Percentiles rank a stretch among this genome's conserved stretches.
Conservation (phyloP, 35 echinoderm and acorn worm species). For the Nesometra sesokonis region DNA sequence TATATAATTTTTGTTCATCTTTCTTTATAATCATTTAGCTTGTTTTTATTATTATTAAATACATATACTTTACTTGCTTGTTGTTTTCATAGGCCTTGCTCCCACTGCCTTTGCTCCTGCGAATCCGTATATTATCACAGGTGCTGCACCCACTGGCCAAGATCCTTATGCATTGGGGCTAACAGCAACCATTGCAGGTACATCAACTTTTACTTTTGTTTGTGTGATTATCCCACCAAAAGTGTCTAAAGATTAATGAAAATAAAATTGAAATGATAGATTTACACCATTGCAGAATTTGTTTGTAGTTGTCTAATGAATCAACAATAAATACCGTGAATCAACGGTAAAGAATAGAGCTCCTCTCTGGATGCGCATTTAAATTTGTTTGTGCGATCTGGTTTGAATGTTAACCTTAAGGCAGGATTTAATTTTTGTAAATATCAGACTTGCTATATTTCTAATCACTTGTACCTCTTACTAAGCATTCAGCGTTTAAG, state of each 20-base stretch:
- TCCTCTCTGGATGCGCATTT: too few relatives aligned
- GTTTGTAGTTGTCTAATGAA: too few relatives aligned
- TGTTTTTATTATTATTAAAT: neutral
- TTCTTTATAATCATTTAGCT: neutral
- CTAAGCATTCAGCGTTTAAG: too few relatives aligned
- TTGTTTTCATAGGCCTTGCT: constrained; percentile 26
- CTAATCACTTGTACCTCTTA: too few relatives aligned
- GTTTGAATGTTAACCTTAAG: too few relatives aligned
- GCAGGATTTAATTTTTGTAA: too few relatives aligned
- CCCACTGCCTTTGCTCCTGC: constrained; percentile 57
- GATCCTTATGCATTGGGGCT: constrained; percentile 85
- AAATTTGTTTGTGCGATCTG: too few relatives aligned
- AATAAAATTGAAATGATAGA: too few relatives aligned
- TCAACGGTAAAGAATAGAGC: too few relatives aligned
- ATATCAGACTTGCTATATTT: too few relatives aligned
- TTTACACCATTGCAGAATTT: too few relatives aligned
- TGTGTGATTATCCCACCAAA: neutral
- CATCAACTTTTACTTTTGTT: neutral
- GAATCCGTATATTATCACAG: constrained; percentile 93
- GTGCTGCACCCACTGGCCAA: constrained; percentile 70
- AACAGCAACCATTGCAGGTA: constrained; percentile 77
- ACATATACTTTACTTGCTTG: neutral
- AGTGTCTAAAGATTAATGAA: neutral
- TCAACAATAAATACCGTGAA: too few relatives aligned
- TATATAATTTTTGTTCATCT: neutral